Percentiles rank a stretch among this genome's conserved stretches.
Conservation (phyloP, 2,888 invertebrate species). For the Pachymerium ferrugineum region DNA sequence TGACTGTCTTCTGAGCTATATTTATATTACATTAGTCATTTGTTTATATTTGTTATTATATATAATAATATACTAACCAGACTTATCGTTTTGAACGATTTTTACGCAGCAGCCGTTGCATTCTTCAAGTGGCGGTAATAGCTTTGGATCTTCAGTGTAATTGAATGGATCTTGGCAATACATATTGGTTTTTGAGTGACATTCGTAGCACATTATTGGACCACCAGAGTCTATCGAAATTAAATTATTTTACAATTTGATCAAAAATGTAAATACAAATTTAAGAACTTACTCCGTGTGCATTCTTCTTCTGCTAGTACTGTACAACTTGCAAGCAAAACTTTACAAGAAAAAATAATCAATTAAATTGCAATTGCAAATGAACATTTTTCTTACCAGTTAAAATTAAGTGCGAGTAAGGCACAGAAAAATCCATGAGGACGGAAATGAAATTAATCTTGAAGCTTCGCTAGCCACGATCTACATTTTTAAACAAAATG, state of each 20-base stretch:
- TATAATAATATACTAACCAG: constrained; percentile 63
- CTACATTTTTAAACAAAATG: neutral
- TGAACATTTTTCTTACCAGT: neutral
- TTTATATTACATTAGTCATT: no score
- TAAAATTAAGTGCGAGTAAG: neutral
- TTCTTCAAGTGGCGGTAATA: constrained; percentile 79
- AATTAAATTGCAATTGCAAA: neutral
- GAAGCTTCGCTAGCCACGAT: neutral
- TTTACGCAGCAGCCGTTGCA: constrained; percentile 93
- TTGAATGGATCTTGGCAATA: constrained; percentile 90
- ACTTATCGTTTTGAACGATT: constrained; percentile 86
- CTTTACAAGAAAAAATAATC: neutral
- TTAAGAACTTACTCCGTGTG: neutral
- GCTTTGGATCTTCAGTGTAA: constrained; percentile 77
- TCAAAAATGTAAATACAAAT: neutral
- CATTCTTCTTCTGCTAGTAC: neutral
- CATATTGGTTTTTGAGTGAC: constrained; percentile 85
- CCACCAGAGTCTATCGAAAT: neutral
- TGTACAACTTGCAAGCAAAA: neutral
- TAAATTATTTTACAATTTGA: neutral
- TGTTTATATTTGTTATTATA: neutral
- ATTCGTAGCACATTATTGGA: constrained; percentile 74
- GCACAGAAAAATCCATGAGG: neutral
- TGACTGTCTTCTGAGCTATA: constrained; percentile 62
- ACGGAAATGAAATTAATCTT: neutral